Evolutionary conservation across 2,797 vertebrate genomes (phyloP).

Genomic region (Eulemur albifrons): DNA sequence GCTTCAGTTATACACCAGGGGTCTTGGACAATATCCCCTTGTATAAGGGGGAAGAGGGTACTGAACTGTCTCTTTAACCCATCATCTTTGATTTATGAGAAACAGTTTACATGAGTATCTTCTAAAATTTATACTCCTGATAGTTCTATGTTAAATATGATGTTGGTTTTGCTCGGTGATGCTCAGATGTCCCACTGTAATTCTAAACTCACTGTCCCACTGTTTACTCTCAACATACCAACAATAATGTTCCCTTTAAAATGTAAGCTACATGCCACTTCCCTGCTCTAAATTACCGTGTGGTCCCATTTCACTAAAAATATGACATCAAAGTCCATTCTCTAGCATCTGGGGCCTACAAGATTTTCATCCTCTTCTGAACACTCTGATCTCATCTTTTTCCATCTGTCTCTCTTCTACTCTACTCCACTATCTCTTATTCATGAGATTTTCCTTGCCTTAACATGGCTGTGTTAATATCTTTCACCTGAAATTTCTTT

Average conservation of each 20-base stretch:
- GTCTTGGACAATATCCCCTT: not conserved
- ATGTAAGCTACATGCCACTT: not conserved
- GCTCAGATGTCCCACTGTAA: not conserved
- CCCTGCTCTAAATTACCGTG: not conserved
- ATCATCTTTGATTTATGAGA: not conserved
- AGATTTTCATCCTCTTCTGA: not conserved
- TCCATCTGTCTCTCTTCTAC: accelerated
- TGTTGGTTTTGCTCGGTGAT: not conserved
- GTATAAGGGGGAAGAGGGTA: not conserved
- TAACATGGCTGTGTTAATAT: not conserved
- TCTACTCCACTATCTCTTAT: not conserved
- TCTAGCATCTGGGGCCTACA: not conserved
- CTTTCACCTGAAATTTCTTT: not conserved
- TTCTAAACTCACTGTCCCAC: not conserved
- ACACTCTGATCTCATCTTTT: not conserved
- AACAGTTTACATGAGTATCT: not conserved
- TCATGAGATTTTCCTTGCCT: not conserved
- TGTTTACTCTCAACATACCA: not conserved
- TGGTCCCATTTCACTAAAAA: not conserved
- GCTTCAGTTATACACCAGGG: not conserved
- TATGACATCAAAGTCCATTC: not conserved
- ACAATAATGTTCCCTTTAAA: not conserved
- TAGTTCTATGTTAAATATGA: not conserved
- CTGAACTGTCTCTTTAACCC: not conserved
- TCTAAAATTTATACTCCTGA: not conserved